phyloP scores from a whole-genome alignment of 2,113 vertebrate genomes.

The Phoenicopterus ruber region DNA sequence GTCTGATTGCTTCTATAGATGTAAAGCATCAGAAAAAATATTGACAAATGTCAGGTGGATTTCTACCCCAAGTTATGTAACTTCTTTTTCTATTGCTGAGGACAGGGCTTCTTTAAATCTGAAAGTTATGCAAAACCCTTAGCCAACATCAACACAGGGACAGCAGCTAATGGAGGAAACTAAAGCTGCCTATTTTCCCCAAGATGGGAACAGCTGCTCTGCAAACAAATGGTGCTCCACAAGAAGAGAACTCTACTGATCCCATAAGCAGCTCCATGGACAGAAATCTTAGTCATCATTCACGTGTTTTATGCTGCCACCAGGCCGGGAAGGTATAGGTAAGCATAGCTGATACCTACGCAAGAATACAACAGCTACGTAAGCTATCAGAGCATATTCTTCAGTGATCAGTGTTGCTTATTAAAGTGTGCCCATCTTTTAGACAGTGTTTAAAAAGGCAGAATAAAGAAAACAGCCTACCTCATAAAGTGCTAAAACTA shows the following conservation, averaged over 20 bases:
- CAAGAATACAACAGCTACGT: background rate
- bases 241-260: background rate
- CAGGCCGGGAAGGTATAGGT: background rate
- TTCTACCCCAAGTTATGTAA: background rate
- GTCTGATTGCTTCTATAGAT: background rate
- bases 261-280: background rate
- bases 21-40: background rate
- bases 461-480: background rate
- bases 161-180: background rate
- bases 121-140: background rate
- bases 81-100: background rate
- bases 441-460: background rate
- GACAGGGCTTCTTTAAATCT: background rate
- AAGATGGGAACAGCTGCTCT: conserved; percentile 31
- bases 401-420: background rate
- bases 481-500: background rate
- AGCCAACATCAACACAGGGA: background rate
- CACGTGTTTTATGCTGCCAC: background rate
- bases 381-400: background rate
- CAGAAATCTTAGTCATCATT: conserved; percentile 21
- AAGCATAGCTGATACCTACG: background rate
- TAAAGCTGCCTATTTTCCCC: background rate
- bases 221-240: conserved; percentile 14
- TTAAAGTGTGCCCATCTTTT: background rate
- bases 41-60: background rate